Evolutionary conservation across 2,797 vertebrate species (phyloP).

Genomic region (Carcharodon carcharias): DNA sequence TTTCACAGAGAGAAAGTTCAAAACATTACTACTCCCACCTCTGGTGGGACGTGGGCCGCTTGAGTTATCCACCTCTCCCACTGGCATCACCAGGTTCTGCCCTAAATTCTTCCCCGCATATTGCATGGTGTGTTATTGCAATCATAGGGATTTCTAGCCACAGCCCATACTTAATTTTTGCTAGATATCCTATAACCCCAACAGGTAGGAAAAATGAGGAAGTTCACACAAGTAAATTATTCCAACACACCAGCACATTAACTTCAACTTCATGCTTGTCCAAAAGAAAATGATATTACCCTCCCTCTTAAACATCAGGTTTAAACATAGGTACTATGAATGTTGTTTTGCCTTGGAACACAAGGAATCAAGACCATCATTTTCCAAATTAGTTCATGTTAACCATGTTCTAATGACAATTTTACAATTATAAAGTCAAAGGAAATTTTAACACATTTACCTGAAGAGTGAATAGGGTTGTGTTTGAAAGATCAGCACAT

Average conservation of each 20-base stretch:
- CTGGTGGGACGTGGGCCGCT: background rate
- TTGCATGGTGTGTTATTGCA: background rate
- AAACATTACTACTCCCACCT: background rate
- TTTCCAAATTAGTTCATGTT: background rate
- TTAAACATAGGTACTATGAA: background rate
- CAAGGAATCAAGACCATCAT: background rate
- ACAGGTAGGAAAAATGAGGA: background rate
- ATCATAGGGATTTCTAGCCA: background rate
- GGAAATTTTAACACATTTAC: slow-evolving; percentile 54
- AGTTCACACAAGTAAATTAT: background rate
- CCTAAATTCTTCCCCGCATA: background rate
- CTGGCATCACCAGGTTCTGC: background rate
- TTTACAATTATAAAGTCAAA: background rate
- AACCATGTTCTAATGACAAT: background rate
- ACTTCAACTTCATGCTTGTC: background rate
- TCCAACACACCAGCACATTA: background rate
- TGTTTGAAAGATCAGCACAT: slow-evolving; percentile 84
- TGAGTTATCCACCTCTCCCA: background rate
- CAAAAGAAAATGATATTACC: background rate
- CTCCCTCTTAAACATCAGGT: no score
- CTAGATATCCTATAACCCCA: background rate
- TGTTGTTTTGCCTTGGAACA: background rate
- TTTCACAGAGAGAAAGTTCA: background rate
- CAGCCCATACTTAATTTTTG: background rate
- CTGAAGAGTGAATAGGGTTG: slow-evolving; percentile 81